phyloP scores from a whole-genome alignment of 2,888 invertebrate genomes.

The Petrophora chlorosata region DNA sequence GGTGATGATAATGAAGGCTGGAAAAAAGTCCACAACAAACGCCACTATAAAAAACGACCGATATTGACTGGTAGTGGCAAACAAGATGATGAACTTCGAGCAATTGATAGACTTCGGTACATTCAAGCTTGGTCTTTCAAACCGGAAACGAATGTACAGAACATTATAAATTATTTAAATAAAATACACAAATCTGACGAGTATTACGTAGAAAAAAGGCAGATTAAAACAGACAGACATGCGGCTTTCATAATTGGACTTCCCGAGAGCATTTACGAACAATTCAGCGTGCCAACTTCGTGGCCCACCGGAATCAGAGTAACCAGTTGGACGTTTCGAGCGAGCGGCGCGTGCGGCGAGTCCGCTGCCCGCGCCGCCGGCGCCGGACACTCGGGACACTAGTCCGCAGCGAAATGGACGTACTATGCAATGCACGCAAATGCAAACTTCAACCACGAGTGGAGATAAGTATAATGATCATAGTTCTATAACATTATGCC shows the following conservation, averaged over 20 bases:
- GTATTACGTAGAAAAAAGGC: not conserved
- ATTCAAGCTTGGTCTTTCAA: conserved; percentile 1
- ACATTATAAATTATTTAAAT: not conserved
- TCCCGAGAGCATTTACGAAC: conserved; percentile 1
- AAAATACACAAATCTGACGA: not conserved
- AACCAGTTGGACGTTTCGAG: not conserved
- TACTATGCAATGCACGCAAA: too few species aligned
- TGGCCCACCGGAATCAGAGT: not conserved
- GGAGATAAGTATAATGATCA: too few species aligned
- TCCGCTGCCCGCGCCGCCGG: not conserved
- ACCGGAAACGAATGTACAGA: not conserved
- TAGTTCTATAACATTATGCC: too few species aligned
- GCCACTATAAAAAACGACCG: not conserved
- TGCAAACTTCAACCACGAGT: too few species aligned
- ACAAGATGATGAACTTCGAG: not conserved
- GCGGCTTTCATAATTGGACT: conserved; percentile 1
- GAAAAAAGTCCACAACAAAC: not conserved
- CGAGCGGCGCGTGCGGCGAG: not conserved
- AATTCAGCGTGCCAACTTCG: not conserved
- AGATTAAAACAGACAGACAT: not conserved
- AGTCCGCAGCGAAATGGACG: too few species aligned
- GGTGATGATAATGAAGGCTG: not conserved
- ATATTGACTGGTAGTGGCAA: not conserved
- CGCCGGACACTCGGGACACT: too few species aligned
- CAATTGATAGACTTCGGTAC: not conserved